A percentile compares a stretch with the other conserved stretches of the same genome.
Conservation (phyloP, 2,888 invertebrate genomes). For the Drosophila helvetica region DNA sequence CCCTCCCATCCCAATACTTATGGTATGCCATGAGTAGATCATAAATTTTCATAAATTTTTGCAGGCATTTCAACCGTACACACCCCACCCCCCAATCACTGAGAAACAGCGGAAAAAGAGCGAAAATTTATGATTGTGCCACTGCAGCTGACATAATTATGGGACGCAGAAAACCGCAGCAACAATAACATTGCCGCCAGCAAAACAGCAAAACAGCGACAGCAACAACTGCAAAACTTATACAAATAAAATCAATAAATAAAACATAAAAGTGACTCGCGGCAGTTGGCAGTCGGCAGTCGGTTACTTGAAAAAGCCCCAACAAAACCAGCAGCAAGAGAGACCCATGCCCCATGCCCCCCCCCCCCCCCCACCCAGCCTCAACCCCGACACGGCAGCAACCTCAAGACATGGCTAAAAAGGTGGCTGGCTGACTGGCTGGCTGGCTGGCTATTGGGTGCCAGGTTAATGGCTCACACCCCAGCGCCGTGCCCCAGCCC, state of each 20-base stretch:
- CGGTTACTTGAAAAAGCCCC: constrained; percentile 64
- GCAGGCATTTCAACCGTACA: not conserved
- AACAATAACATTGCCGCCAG: constrained; percentile 44
- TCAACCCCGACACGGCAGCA: constrained; percentile 8
- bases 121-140: constrained; percentile 76
- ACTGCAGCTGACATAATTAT: constrained; percentile 76
- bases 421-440: not conserved
- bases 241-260: constrained; percentile 74
- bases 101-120: constrained; percentile 55
- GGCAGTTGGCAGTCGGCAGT: constrained; percentile 50
- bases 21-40: constrained; percentile 20
- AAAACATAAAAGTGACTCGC: constrained; percentile 70
- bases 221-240: constrained; percentile 22
- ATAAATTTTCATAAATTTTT: constrained; percentile 40
- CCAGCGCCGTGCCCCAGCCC: no score
- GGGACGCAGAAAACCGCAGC: constrained; percentile 70
- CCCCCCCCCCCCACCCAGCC: no score
- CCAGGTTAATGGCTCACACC: constrained; percentile 51
- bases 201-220: constrained; percentile 18
- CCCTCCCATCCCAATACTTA: no score
- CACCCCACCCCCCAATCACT: not conserved
- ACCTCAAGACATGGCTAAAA: constrained; percentile 14
- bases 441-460: constrained; percentile 38
- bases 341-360: not conserved
- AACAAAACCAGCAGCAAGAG: constrained; percentile 20